Evolutionary conservation across 2,888 invertebrate genomes (phyloP).

Genomic region (Dryococelus australis): DNA sequence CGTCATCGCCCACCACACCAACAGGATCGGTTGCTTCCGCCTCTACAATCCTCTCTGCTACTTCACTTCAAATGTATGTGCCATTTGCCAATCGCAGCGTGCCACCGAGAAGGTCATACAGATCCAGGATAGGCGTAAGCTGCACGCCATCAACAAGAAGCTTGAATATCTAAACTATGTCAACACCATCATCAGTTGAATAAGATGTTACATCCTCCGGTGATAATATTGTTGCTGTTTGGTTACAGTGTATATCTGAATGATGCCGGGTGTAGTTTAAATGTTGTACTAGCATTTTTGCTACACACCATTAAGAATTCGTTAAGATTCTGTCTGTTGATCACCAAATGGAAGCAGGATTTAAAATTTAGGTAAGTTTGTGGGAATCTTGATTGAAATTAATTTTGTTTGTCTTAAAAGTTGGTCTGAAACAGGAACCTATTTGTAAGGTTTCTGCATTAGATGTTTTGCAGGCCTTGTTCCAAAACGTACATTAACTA

Average conservation of each 20-base stretch:
- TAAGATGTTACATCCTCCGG: conserved; percentile 20
- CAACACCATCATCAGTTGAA: conserved; percentile 12
- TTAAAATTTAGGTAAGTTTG: too few relatives aligned
- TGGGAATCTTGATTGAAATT: too few relatives aligned
- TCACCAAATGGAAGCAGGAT: too few relatives aligned
- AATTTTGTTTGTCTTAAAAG: too few relatives aligned
- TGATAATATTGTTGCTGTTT: not conserved
- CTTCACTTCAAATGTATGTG: conserved; percentile 73
- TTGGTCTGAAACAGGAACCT: too few relatives aligned
- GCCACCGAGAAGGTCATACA: conserved; percentile 69
- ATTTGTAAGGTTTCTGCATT: too few relatives aligned
- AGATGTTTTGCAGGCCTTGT: too few relatives aligned
- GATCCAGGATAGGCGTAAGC: conserved; percentile 67
- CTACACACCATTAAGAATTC: too few relatives aligned
- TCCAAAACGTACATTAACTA: too few relatives aligned
- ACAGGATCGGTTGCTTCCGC: conserved; percentile 20
- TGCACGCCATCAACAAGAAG: conserved; percentile 33
- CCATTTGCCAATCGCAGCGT: conserved; percentile 68
- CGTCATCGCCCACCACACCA: conserved; percentile 71
- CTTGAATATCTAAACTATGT: conserved; percentile 30
- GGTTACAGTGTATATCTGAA: not conserved
- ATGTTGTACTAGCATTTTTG: too few relatives aligned
- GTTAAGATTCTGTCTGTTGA: too few relatives aligned
- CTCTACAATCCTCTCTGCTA: conserved; percentile 72
- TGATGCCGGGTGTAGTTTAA: not conserved